Base-by-base conservation (phyloP, 2,888 invertebrate species). In the Pterobdella sp. region DNA sequence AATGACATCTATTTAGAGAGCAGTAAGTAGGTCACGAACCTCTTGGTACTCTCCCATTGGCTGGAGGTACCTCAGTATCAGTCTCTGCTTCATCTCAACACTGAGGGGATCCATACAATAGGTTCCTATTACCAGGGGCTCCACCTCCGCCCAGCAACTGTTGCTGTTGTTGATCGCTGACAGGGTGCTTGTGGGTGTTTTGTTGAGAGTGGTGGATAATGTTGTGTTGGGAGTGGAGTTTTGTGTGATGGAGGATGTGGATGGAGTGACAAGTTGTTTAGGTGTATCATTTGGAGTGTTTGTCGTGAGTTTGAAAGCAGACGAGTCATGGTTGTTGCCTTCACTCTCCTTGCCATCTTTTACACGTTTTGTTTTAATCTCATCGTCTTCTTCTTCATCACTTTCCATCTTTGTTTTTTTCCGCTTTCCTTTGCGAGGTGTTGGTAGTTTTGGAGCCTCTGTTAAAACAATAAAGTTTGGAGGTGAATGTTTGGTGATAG, bases 31-130 rank as follows among this genome's bases (percentile, higher is more conserved):
- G n/a, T n/a, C 3, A 68, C 75, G 29, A 10, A 75, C 76, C 70
- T 76, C 76, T 37, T 97, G 97, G 82, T 96, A 97, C 82, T 96
- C 97, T 22, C 95, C 97, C 88, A 96, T 91, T 0, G 96, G 93
- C 1, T 93, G 91, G n/a, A 98, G 87, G 82, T 95, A 98, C 78
- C 93, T 88, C 36, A 97, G 85, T 79, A 96, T 94, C 1, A 96
- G 87, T 86, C 96, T 90, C 83, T 96, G 95, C 81, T 91, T 90
- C 37, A 94, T 94, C 0, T 91, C 91, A 72, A 90, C 86, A 0
- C 91, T 92, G 1, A 93, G 89, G 7, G 97, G 97, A 83, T 91
- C 90, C 78, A 96, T 90, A 81, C 92, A 91, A 78, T 94, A 91
- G 42, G 89, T 90, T 79, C 93, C 93, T 78, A 94, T 92, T 74